Evolutionary conservation across 2,888 invertebrate genomes (phyloP), one percentile per base, ranked within the genome.

Genomic region (Scaptomyza reducta): DNA sequence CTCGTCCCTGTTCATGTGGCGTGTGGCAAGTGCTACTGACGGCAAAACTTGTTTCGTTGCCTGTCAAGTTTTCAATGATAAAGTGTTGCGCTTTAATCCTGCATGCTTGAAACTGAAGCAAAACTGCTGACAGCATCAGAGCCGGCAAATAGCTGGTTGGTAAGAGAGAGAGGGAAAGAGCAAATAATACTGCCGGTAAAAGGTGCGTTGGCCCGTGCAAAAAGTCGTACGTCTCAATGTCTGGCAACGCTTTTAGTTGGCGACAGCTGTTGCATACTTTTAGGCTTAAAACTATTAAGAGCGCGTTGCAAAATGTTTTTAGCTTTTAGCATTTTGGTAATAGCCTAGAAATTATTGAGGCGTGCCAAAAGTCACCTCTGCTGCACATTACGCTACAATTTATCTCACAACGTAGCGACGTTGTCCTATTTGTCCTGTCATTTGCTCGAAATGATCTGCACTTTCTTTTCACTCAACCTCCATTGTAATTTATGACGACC

Each of bases 1-100:
- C 40, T 51, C 53, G 60, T 57, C 67, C 71, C 46, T 64, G 62
- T 25, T 22, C 51, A 35, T 54, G 67, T 22, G 60, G 61, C 54
- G 25, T 50, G 77, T 25, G 63, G 64, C 64, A 68, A 59, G 55
- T 73, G 71, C 56, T 57, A 63, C 73, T 63, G 74, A 72, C 67
- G 67, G 47, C 22, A 41, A 61, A 87, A 74, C 74, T 77, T 78
- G 77, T 84, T 77, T 72, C 68, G 77, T 57, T 69, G 69, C 63
- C 76, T 88, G 82, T 82, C 88, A 86, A 79, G 70, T 62, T 69
- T 74, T 54, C 79, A 87, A 82, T 86, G 82, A 85, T 88, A 88
- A 88, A 82, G 88, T 87, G 86, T 75, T 70, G 69, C 67, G 70
- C 68, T 87, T 77, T 80, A 80, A 77, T 80, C 80, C 74, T 57